Conservation (phyloP, 2,113 vertebrate genomes). For the Eubucco bourcierii region DNA sequence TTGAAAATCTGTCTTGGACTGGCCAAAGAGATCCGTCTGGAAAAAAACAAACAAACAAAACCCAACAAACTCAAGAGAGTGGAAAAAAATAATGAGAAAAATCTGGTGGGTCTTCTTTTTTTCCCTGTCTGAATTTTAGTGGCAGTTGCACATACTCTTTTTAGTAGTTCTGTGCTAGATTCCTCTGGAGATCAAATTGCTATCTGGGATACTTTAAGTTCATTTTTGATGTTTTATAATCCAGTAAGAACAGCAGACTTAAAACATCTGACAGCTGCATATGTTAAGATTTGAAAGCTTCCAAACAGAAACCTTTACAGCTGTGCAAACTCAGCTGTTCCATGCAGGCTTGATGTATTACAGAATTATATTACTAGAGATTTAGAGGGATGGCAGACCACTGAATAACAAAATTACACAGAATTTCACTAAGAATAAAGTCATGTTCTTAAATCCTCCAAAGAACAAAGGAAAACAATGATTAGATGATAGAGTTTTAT, state of each 20-base stretch:
- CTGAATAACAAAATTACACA: constrained; percentile 9
- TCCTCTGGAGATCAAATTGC: neutral
- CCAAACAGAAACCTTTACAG: constrained; percentile 40
- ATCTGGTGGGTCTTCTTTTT: neutral
- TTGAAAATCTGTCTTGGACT: constrained; percentile 95
- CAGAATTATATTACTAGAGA: constrained; percentile 50
- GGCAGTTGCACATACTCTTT: neutral
- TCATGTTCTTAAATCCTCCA: constrained; percentile 1
- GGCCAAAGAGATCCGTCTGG: constrained; percentile 93
- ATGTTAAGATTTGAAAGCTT: constrained; percentile 23
- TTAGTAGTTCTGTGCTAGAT: neutral
- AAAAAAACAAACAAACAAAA: neutral
- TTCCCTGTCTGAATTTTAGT: neutral
- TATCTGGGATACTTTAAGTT: neutral
- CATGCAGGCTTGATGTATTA: neutral
- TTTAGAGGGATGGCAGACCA: constrained; percentile 65
- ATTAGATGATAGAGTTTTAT: constrained; percentile 31
- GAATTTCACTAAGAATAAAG: constrained; percentile 27
- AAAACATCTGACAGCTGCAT: constrained; percentile 35
- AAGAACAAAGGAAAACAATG: constrained; percentile 19
- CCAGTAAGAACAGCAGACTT: constrained; percentile 12
- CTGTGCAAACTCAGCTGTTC: constrained; percentile 40
- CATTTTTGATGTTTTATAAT: constrained; percentile 18
- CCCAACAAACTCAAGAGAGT: neutral
- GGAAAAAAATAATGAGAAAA: neutral